Percentiles rank a stretch among this genome's conserved stretches.
These are phyloP conservation scores for Harlomillsia oculata DNA, from an alignment of 1,140 invertebrate genomes.

Conservation along the genomic window DNA sequence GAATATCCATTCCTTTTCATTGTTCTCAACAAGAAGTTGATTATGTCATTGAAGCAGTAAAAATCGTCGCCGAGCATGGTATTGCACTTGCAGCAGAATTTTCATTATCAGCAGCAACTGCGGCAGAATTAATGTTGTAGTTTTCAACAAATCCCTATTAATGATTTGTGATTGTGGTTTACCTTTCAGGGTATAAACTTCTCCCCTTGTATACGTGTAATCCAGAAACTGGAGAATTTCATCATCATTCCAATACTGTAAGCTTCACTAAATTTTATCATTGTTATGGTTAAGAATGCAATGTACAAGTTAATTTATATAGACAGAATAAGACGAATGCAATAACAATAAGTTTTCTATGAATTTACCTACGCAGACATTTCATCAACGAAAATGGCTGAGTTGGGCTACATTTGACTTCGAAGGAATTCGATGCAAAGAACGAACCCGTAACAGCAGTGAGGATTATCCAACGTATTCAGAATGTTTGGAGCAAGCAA, in stretches of 20 bases:
- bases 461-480: conserved; percentile 44
- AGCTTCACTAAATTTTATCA: no score
- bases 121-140: no score
- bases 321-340: not conserved
- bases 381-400: conserved; percentile 72
- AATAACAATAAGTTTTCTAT: not conserved
- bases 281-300: no score
- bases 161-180: not conserved
- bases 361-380: conserved; percentile 44
- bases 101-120: no score
- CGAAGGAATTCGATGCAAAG: conserved; percentile 48
- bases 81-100: not conserved
- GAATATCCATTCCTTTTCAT: conserved; percentile 78
- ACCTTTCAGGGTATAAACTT: conserved; percentile 76
- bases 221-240: conserved; percentile 79
- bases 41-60: conserved; percentile 72
- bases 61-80: conserved; percentile 69
- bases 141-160: no score
- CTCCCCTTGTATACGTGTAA: conserved; percentile 77
- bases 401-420: conserved; percentile 61
- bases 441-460: conserved; percentile 30
- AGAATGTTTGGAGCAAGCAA: conserved; percentile 65
- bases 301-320: no score
- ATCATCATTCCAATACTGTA: conserved; percentile 65
- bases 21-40: conserved; percentile 66